Conservation (phyloP, 92 coral and sea anemone species). For the Montipora capitata region DNA sequence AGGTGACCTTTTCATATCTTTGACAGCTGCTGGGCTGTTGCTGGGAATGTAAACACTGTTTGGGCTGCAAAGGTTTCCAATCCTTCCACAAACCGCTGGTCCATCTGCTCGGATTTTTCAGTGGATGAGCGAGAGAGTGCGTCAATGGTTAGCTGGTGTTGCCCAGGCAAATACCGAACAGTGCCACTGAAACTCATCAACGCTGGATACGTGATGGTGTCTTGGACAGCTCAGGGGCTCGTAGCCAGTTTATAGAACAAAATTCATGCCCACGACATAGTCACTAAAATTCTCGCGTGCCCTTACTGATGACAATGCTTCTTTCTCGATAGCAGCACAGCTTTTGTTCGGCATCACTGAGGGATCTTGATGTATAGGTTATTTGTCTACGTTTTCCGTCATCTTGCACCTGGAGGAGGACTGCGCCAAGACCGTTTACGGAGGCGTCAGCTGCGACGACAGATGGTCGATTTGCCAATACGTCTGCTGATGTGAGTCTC, state of each 20-base stretch:
- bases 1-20: conserved; percentile 72
- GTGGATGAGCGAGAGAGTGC: not conserved
- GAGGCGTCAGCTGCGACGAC: conserved; percentile 80
- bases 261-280: conserved; percentile 70
- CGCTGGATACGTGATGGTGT: conserved; percentile 53
- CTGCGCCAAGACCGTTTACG: conserved; percentile 69
- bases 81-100: conserved; percentile 56
- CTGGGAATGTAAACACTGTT: conserved; percentile 47
- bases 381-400: conserved; percentile 65
- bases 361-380: conserved; percentile 73
- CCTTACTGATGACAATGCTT: conserved; percentile 70
- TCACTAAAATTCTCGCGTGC: conserved; percentile 65
- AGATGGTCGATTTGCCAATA: conserved; percentile 50
- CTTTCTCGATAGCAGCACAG: conserved; percentile 75
- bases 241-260: conserved; percentile 46
- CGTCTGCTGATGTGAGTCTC: conserved; percentile 23
- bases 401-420: conserved; percentile 51
- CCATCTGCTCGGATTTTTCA: not conserved
- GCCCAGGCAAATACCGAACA: not conserved
- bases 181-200: not conserved
- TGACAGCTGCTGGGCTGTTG: conserved; percentile 60
- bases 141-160: not conserved
- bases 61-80: conserved; percentile 54
- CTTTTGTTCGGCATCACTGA: conserved; percentile 69
- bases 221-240: conserved; percentile 57